Conservation (phyloP, 2,888 invertebrate species). For the Brenthis hecate region DNA sequence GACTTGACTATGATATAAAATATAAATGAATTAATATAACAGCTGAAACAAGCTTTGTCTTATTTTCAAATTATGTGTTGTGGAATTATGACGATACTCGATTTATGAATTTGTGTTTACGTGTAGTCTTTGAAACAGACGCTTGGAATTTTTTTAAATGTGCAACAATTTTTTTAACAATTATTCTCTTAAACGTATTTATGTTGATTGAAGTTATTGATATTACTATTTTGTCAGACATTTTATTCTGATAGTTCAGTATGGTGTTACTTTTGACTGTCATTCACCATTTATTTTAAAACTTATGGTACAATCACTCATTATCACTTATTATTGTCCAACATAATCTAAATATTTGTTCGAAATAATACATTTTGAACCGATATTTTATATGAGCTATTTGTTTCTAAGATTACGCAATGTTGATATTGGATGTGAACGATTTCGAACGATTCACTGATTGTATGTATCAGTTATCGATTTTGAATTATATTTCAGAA, state of each 20-base stretch:
- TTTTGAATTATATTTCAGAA: too few species aligned
- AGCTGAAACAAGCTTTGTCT: conserved; percentile 33
- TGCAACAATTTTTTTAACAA: not conserved
- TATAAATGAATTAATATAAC: conserved; percentile 66
- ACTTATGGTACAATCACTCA: too few species aligned
- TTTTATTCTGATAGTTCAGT: too few species aligned
- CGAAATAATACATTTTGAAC: conserved; percentile 33
- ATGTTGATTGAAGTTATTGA: too few species aligned
- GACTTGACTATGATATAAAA: conserved; percentile 58
- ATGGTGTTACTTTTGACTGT: too few species aligned
- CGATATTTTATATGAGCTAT: conserved; percentile 38
- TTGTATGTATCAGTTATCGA: not conserved
- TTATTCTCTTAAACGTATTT: too few species aligned
- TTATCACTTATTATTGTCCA: too few species aligned
- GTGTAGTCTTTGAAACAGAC: conserved; percentile 59
- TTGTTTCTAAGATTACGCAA: conserved; percentile 57
- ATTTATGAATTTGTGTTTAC: conserved; percentile 66
- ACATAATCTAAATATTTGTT: conserved; percentile 29
- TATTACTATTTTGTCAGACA: too few species aligned
- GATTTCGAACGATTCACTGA: conserved; percentile 17
- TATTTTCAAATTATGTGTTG: conserved; percentile 2
- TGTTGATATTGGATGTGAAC: conserved; percentile 49
- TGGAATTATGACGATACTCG: conserved; percentile 47
- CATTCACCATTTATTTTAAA: too few species aligned
- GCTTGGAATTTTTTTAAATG: conserved; percentile 13